A percentile compares a stretch with the other conserved stretches of the same genome.
phyloP scores from a whole-genome alignment of 2,797 vertebrate genomes.

The Decapterus maruadsi region DNA sequence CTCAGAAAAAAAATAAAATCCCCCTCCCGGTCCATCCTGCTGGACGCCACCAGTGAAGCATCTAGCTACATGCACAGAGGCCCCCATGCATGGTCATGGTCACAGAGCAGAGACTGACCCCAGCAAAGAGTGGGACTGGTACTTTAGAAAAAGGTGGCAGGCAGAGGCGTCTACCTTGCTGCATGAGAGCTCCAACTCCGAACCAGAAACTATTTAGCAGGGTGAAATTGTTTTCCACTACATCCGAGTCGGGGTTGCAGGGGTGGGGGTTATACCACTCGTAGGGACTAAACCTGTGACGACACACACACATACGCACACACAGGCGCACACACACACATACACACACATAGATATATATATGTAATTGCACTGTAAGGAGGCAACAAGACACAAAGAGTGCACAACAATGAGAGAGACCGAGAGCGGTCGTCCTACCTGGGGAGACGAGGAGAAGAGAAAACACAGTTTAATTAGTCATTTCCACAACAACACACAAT shows the following conservation, averaged over 20 bases:
- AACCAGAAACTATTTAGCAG: constrained; percentile 99
- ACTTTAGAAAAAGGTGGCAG: constrained; percentile 87
- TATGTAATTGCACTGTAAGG: constrained; percentile 57
- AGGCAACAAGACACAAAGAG: constrained; percentile 35
- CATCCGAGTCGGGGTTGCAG: constrained; percentile 99
- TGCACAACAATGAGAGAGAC: constrained; percentile 43
- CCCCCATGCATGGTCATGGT: constrained; percentile 93
- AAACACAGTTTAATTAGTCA: constrained; percentile 85
- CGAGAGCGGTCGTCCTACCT: constrained; percentile 76
- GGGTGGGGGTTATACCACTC: constrained; percentile 99
- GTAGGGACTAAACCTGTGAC: constrained; percentile 99
- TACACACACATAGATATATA: neutral
- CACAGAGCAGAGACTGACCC: constrained; percentile 87
- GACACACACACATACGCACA: constrained; percentile 89
- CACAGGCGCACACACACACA: constrained; percentile 80
- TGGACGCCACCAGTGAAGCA: constrained; percentile 61
- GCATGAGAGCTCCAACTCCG: constrained; percentile 99
- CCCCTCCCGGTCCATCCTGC: constrained; percentile 49
- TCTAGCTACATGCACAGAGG: constrained; percentile 97
- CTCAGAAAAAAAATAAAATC: constrained; percentile 7
- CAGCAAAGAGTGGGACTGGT: constrained; percentile 99
- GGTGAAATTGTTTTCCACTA: constrained; percentile 99
- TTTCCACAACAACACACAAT: constrained; percentile 2
- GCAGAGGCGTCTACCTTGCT: constrained; percentile 99
- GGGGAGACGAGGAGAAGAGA: constrained; percentile 88